Conservation (phyloP, 2,888 invertebrate species). For the Campoplex nolae region DNA sequence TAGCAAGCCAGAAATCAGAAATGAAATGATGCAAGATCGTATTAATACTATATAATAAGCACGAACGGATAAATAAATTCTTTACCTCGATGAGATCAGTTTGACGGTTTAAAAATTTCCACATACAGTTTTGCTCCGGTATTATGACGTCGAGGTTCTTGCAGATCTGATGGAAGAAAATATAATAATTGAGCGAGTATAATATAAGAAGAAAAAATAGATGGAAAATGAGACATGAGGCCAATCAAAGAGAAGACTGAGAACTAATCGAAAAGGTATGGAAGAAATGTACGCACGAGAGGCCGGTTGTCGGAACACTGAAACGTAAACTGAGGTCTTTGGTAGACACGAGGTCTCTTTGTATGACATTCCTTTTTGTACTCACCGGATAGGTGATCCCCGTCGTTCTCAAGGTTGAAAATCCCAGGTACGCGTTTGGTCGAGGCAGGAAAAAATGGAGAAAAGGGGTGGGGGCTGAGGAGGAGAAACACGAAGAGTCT, state of each 20-base stretch:
- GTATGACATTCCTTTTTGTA: slow-evolving; percentile 39
- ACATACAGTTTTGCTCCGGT: background rate
- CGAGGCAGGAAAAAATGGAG: background rate
- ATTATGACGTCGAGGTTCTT: background rate
- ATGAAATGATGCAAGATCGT: background rate
- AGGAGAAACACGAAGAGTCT: background rate
- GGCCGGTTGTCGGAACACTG: slow-evolving; percentile 61
- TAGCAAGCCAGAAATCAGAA: too few relatives aligned
- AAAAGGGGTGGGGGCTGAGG: background rate
- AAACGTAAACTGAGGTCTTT: slow-evolving; percentile 32
- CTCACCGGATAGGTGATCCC: slow-evolving; percentile 49
- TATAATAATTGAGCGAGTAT: too few relatives aligned
- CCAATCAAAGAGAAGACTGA: background rate
- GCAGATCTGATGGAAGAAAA: background rate
- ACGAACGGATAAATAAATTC: background rate
- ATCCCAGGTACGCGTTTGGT: background rate
- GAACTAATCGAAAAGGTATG: background rate
- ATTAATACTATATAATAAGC: background rate
- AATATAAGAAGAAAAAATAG: background rate
- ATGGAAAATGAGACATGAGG: background rate
- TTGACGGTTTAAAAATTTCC: background rate
- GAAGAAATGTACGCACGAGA: slow-evolving; percentile 19
- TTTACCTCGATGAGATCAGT: background rate
- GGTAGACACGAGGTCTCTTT: slow-evolving; percentile 36
- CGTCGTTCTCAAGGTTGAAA: slow-evolving; percentile 12